Evolutionary conservation across 2,888 invertebrate species (phyloP), one percentile per base, ranked within the genome.

Genomic region (Mechanitis messenoides): DNA sequence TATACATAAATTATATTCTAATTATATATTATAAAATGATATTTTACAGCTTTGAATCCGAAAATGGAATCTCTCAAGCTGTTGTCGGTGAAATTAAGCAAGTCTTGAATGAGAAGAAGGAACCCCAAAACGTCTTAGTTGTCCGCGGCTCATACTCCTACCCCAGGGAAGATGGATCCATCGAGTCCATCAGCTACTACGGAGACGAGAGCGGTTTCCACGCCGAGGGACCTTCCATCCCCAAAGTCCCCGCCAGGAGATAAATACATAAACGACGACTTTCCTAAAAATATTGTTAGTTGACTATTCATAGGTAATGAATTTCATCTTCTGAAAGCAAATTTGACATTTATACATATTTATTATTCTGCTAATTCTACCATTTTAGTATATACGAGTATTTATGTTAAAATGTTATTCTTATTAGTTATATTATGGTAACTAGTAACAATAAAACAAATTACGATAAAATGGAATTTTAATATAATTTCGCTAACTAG

Each of bases 141-240:
- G 91, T 93, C 33, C 91, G 92, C 64, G 94, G 94, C n/a, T 80
- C 85, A 2, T 93, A 87, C 82, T 80, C 88, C 0, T 93, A 93
- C 83, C 79, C 83, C 3, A 84, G 91, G 61, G 78, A 84, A 0
- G 92, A 93, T 1, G 93, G 93, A 66, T 86, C 87, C 11, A 78
- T 81, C 3, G 90, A 91, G 68, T 74, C 77, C 35, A 67, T 93
- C 68, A 87, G 74, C 57, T 93, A 92, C 83, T 76, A 74, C 63
- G 93, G 93, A 56, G 93, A 93, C 69, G 93, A 93, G 79, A 91
- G 79, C 68, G 94, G 93, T 65, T 94, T 84, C 90, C 91, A 91
- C 67, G 90, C 93, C 1, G 89, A 91, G 56, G 93, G 93, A 54
- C 86, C 87, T 0, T 92, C 93, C 78, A 78, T 93, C 72, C 93